Conservation (phyloP, 2,113 vertebrate species). For the Tylochromis polylepis region DNA sequence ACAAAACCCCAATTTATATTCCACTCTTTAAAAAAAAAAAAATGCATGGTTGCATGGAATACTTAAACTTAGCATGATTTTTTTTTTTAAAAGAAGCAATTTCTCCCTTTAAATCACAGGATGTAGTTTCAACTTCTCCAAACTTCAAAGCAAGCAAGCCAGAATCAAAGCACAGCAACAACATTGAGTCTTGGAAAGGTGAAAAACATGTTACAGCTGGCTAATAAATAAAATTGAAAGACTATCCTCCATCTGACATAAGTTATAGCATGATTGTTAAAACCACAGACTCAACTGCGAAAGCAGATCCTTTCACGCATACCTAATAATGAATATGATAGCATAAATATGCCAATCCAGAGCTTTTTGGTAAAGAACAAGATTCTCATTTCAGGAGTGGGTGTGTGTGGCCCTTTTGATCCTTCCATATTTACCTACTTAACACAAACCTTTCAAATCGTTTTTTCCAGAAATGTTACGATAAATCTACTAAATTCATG, state of each 20-base stretch:
- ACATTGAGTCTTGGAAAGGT: not conserved
- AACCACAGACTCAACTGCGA: not conserved
- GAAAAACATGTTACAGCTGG: not conserved
- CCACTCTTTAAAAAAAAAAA: not conserved
- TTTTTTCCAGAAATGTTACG: not conserved
- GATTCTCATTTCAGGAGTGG: not conserved
- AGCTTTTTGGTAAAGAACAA: not conserved
- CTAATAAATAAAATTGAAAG: slow-evolving; percentile 18
- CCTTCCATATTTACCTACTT: not conserved
- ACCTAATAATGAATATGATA: not conserved
- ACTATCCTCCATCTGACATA: not conserved
- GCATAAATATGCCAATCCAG: slow-evolving; percentile 14
- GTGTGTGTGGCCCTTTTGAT: not conserved
- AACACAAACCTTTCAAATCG: slow-evolving; percentile 7
- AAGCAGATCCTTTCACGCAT: not conserved
- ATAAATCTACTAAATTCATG: not conserved
- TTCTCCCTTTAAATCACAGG: not conserved
- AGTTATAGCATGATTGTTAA: not conserved
- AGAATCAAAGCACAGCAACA: not conserved
- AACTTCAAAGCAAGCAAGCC: not conserved
- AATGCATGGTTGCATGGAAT: not conserved
- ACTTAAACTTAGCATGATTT: not conserved
- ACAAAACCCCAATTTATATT: accelerated
- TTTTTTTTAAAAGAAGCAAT: no score
- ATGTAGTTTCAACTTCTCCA: not conserved